Evolutionary conservation across 2,797 vertebrate species (phyloP), one percentile per base, ranked within the genome.

Genomic region (Lacerta agilis): DNA sequence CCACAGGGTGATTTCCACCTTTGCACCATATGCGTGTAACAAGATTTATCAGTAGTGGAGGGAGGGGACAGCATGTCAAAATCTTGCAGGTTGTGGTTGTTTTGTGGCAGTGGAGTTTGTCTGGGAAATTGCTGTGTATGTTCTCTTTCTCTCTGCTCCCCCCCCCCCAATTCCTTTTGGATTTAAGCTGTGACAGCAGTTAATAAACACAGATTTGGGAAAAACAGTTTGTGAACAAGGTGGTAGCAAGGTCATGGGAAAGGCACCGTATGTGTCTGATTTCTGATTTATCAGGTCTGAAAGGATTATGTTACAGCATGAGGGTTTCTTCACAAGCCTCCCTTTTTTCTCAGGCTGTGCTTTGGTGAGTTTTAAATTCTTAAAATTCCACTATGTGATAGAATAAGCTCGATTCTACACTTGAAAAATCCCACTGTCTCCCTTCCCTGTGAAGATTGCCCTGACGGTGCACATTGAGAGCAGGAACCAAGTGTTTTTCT

Each of bases 221-320:
- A 1, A 10, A 67, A 61, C n/a, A n/a, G 77, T 91, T 13, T 85
- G 89, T 81, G 88, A 86, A 83, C 81, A 85, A 92, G 89, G 88
- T 90, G 82, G 67, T 90, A 81, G 93, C 88, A 95, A 94, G 96
- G 96, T 97, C 97, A 93, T 97, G 97, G 95, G 97, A 98, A 98
- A 96, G 92, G 93, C n/a, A 36, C 36, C 94, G 91, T 86, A 80
- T 94, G 80, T 88, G 87, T 93, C 93, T 94, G 88, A 92, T 94
- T 95, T 93, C 93, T 94, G 88, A 92, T 94, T 95, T 95, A 94
- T 97, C 94, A 96, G 91, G 95, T 95, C 95, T 78, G 61, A 90
- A 94, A 93, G 95, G 96, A 90, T 97, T 89, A 96, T 94, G 97
- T 98, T 98, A 97, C 97, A 95, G 88, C 90, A 66, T 10, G 77